A percentile compares a stretch with the other conserved stretches of the same genome.
These are phyloP conservation scores for Salvelinus namaycush DNA, from an alignment of 2,113 vertebrate genomes.

Conservation along the genomic window DNA sequence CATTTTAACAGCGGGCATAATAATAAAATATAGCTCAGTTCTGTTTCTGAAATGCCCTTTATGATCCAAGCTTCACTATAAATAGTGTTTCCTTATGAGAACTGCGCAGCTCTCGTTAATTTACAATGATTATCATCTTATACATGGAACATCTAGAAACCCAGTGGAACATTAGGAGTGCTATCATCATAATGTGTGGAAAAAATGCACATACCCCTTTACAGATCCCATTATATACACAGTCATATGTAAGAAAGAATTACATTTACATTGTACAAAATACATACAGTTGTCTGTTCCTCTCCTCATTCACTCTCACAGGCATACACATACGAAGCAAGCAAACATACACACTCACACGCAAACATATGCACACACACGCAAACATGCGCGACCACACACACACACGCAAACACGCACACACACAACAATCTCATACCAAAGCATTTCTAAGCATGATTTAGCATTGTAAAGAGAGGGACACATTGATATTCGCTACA, in stretches of 20 bases:
- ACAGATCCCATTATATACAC: conserved; percentile 37
- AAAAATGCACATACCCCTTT: conserved; percentile 34
- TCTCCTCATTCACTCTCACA: conserved; percentile 23
- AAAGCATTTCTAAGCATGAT: conserved; percentile 16
- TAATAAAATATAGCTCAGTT: conserved; percentile 65
- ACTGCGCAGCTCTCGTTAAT: conserved; percentile 29
- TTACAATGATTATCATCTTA: conserved; percentile 45
- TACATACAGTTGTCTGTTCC: conserved; percentile 21
- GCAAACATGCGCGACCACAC: no score
- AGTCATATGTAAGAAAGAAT: conserved; percentile 53
- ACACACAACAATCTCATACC: conserved; percentile 1
- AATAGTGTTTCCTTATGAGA: conserved; percentile 37
- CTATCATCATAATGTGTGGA: conserved; percentile 27
- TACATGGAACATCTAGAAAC: conserved; percentile 45
- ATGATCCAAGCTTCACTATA: conserved; percentile 7
- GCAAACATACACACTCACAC: conserved; percentile 15
- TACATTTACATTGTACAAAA: conserved; percentile 64
- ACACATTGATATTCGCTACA: conserved; percentile 36
- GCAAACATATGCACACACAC: background rate
- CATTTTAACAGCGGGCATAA: conserved; percentile 46
- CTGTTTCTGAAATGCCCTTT: conserved; percentile 59
- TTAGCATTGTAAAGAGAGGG: conserved; percentile 13
- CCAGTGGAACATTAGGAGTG: conserved; percentile 32
- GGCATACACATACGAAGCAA: conserved; percentile 2
- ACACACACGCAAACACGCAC: no score